Evolutionary conservation across 2,888 invertebrate genomes (phyloP).

Genomic region (Pomacea canaliculata): DNA sequence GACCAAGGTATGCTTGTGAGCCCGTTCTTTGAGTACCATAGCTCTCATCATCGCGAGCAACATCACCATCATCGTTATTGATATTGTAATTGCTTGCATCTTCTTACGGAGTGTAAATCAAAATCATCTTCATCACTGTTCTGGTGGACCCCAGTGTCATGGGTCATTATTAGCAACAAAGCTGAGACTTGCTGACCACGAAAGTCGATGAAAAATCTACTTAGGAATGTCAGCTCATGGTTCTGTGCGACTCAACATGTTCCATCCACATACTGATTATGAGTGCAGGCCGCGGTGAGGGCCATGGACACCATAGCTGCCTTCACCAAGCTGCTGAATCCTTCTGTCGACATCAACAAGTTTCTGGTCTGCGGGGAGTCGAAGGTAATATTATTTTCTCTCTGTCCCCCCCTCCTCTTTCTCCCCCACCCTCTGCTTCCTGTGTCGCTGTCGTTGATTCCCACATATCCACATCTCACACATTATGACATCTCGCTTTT

Average conservation of each 20-base stretch:
- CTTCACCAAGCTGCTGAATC: constrained; percentile 26
- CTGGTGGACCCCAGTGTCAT: too few relatives aligned
- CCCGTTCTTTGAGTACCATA: not conserved
- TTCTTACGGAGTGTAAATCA: not conserved
- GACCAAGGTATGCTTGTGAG: constrained; percentile 45
- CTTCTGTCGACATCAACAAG: constrained; percentile 29
- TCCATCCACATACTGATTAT: not conserved
- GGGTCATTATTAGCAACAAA: too few relatives aligned
- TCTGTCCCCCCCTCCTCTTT: not conserved
- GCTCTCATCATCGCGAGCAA: not conserved
- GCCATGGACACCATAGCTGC: constrained; percentile 41
- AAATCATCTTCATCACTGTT: not conserved
- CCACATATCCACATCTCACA: too few relatives aligned
- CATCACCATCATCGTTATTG: not conserved
- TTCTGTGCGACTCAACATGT: too few relatives aligned
- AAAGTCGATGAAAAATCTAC: too few relatives aligned
- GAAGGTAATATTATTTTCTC: constrained; percentile 35
- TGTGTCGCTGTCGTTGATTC: not conserved
- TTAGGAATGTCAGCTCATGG: too few relatives aligned
- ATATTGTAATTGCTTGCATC: not conserved
- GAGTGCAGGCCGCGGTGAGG: constrained; percentile 37
- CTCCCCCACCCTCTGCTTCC: not conserved
- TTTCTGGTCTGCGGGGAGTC: constrained; percentile 43
- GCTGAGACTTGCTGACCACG: too few relatives aligned
- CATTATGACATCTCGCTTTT: too few relatives aligned